Percentiles rank a stretch among this genome's conserved stretches.
These are phyloP conservation scores for Picus viridis DNA, from an alignment of 2,797 vertebrate species.

Conservation along the genomic window DNA sequence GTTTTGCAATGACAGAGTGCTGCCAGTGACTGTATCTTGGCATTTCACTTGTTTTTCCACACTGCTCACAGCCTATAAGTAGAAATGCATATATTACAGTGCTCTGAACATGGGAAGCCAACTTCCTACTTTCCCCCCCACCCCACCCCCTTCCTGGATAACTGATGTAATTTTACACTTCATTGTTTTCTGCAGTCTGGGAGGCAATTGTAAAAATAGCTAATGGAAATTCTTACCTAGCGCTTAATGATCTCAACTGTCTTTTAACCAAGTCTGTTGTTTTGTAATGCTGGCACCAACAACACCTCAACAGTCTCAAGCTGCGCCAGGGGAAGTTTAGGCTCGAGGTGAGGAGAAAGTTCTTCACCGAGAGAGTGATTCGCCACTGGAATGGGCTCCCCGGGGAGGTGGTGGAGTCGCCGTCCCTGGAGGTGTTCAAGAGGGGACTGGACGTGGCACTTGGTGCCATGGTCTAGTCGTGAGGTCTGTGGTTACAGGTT, in stretches of 20 bases:
- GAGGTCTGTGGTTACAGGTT: too few relatives aligned
- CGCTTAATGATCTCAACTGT: background rate
- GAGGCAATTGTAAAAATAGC: background rate
- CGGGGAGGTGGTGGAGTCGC: too few relatives aligned
- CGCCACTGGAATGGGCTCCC: too few relatives aligned
- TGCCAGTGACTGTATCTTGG: background rate
- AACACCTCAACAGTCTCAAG: too few relatives aligned
- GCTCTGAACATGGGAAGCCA: background rate
- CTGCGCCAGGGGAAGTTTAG: too few relatives aligned
- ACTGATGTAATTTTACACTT: background rate
- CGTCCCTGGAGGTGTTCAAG: too few relatives aligned
- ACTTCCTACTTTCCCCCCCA: background rate
- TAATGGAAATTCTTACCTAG: background rate
- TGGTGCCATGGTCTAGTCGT: too few relatives aligned
- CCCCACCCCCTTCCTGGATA: background rate
- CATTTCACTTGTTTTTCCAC: background rate
- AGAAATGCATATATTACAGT: background rate
- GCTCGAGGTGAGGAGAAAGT: too few relatives aligned
- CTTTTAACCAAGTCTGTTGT: background rate
- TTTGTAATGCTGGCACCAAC: conserved; percentile 14
- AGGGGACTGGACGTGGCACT: too few relatives aligned
- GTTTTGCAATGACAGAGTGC: background rate
- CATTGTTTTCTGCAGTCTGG: background rate
- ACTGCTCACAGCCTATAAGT: background rate
- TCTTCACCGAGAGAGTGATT: too few relatives aligned